Base-by-base conservation (phyloP, 2,888 invertebrate genomes). In the Aphodius granarius region DNA sequence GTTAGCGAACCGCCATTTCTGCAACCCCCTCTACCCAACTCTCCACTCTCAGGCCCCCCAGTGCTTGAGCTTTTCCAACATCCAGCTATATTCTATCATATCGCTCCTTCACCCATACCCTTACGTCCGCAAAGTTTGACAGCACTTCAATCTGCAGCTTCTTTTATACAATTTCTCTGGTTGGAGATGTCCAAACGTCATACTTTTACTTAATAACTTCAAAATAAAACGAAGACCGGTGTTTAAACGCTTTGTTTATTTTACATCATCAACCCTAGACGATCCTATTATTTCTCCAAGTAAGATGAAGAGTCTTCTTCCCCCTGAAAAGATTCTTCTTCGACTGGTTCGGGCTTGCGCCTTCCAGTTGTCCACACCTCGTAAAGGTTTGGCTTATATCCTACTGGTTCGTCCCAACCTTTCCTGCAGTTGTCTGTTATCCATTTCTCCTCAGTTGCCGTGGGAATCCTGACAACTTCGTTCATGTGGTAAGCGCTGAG, bases 401-500 rank as follows among this genome's bases (percentile, higher is more conserved):
- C 92, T 0, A 90, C 85, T 6, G 89, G 88, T 73, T 87, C 86
- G 64, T 90, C 89, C 82, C 90, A 90, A 43, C 88, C 89, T 66
- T 89, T 90, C 62, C 93, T 89, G 82, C 93, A 94, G 80, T 91
- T 90, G 5, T 88, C 87, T 23, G 89, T 81, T 77, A 94, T 93
- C 93, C 93, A 94, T 75, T 88, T 86, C 79, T 90, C 90, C 81
- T 92, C 92, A 4, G 84, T 85, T 9, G 86, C 82, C 70, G 85
- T 87, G 18, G 91, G 90, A 62, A 90, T 87, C 76, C 90, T 89
- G 82, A 78, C 18, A 71, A 85, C 84, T 9, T 16, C 82, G 18
- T 78, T 83, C 3, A 85, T 78, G 70, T 89, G 86, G 9, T 85
- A 82, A 19, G 86, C 84, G 43, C 87, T 88, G 78, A 86, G 87